These are phyloP conservation scores for Dendrolimus kikuchii DNA, from an alignment of 1,140 invertebrate genomes.

Conservation along the genomic window DNA sequence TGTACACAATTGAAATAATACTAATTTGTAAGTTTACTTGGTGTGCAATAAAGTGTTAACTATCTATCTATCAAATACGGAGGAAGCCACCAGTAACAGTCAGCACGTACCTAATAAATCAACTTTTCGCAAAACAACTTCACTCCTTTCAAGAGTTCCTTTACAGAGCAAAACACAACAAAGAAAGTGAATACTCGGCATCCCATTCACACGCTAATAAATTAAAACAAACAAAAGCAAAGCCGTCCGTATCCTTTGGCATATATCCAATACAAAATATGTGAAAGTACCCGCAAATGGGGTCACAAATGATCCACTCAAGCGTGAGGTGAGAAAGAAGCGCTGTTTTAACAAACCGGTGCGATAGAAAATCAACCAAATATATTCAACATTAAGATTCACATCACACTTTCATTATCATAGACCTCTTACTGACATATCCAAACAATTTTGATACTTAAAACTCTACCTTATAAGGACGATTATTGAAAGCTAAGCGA, in stretches of 20 bases:
- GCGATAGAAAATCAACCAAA: background rate
- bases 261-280: slow-evolving; percentile 34
- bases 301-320: slow-evolving; percentile 60
- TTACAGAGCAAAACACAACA: background rate
- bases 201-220: background rate
- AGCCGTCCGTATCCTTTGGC: slow-evolving; percentile 33
- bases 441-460: too few species aligned
- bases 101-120: too few species aligned
- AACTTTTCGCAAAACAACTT: too few species aligned
- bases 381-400: background rate
- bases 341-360: slow-evolving; percentile 19
- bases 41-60: too few species aligned
- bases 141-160: too few species aligned
- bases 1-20: too few species aligned
- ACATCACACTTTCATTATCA: background rate
- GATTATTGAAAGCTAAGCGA: too few species aligned
- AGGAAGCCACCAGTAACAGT: too few species aligned
- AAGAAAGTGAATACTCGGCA: background rate
- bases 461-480: too few species aligned
- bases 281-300: slow-evolving; percentile 43
- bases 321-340: slow-evolving; percentile 36
- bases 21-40: too few species aligned
- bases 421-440: too few species aligned
- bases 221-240: background rate
- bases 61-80: too few species aligned